Evolutionary conservation across 2,113 vertebrate species (phyloP), one percentile per base, ranked within the genome.

Genomic region (Micromys minutus): DNA sequence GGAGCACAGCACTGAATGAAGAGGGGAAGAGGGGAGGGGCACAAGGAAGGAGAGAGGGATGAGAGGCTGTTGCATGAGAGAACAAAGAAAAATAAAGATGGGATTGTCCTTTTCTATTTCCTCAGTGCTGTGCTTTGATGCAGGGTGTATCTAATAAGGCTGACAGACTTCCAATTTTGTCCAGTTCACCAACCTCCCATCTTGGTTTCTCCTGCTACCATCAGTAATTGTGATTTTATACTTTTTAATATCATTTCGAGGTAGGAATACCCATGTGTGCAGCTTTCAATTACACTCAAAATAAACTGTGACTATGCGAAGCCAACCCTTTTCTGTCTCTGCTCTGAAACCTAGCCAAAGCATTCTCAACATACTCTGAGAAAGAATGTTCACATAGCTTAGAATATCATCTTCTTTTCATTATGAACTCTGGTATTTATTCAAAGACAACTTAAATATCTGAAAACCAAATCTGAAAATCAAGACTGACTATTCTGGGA

Each of bases 301-400:
- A 47, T n/a, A 5, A 26, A 17, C 31, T 16, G 4, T 12, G 15
- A 57, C 16, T 42, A 39, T 0, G 3, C 0, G 1, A 57, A 6
- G 7, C 15, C 3, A 63, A 34, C 0, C 5, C 36, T 85, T 0
- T 9, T 47, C 1, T 55, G 17, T 17, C 42, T 67, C 0, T 26
- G 9, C 36, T 47, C 34, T 42, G 19, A 31, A 26, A 2, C 45
- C 34, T 17, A 34, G 12, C 79, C 29, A 7, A 3, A 11, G 36
- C 5, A 4, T 16, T 80, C 36, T 36, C 5, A 22, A 4, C 5
- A 11, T 12, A n/a, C 34, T 47, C 34, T 29, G 16, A 45, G n/a
- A 59, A 3, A 47, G 55, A 36, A 4, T 9, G 12, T 3, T 36
- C 15, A 13, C 34, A 3, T 1, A 71, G 7, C 7, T 29, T 9